Conservation (phyloP, 2,113 vertebrate genomes). For the Platycercus adscitus region DNA sequence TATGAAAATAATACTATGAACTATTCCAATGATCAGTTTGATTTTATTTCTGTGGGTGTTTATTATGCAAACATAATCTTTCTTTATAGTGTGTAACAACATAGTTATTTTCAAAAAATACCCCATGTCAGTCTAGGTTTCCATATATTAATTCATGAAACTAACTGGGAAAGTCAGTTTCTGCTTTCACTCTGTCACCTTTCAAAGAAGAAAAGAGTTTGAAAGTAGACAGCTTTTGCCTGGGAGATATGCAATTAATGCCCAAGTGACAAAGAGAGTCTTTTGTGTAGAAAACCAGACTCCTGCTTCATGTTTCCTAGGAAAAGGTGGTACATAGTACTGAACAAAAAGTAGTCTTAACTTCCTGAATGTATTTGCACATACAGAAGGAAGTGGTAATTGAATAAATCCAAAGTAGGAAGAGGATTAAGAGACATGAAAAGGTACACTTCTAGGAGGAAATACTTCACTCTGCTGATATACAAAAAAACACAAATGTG, state of each 20-base stretch:
- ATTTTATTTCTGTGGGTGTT: not conserved
- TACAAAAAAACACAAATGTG: not conserved
- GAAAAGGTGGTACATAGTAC: not conserved
- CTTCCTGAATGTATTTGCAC: not conserved
- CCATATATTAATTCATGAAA: not conserved
- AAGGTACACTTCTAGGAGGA: not conserved
- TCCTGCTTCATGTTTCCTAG: not conserved
- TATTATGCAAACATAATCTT: not conserved
- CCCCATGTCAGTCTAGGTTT: not conserved
- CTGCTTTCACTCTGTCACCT: not conserved
- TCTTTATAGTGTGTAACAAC: not conserved
- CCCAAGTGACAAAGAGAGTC: not conserved
- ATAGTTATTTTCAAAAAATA: not conserved
- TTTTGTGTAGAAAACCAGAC: not conserved
- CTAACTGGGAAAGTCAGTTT: not conserved
- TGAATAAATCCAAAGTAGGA: not conserved
- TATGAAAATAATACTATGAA: not conserved
- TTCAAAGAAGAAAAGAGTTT: not conserved
- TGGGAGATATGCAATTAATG: not conserved
- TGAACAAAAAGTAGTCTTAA: not conserved
- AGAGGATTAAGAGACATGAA: not conserved
- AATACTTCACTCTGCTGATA: not conserved
- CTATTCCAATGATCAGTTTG: not conserved
- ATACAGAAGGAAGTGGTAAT: not conserved
- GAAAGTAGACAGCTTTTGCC: not conserved